Evolutionary conservation across 2,888 invertebrate species (phyloP).

Genomic region (Trichacis sp.): DNA sequence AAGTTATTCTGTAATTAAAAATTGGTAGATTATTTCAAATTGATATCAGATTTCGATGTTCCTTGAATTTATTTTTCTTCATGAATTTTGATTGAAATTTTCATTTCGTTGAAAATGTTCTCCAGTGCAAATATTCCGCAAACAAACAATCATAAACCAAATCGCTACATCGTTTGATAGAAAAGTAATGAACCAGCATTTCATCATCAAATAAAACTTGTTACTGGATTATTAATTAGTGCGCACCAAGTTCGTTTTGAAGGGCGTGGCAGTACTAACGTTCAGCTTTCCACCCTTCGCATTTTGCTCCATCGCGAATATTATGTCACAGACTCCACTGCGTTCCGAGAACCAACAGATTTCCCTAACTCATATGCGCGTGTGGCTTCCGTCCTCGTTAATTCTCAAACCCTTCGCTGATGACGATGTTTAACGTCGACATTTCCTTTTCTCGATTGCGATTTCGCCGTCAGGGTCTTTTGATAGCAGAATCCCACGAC

Average conservation of each 20-base stretch:
- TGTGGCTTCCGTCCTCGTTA: slow-evolving; percentile 38
- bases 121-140: too few species aligned
- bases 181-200: too few species aligned
- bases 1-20: too few species aligned
- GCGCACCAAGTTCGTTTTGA: neutral
- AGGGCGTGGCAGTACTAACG: slow-evolving; percentile 34
- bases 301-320: slow-evolving; percentile 39
- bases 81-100: too few species aligned
- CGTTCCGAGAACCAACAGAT: slow-evolving; percentile 39
- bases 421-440: slow-evolving; percentile 43
- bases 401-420: slow-evolving; percentile 31
- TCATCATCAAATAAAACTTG: too few species aligned
- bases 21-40: too few species aligned
- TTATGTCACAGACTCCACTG: slow-evolving; percentile 40
- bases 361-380: slow-evolving; percentile 39
- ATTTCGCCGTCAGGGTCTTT: slow-evolving; percentile 17
- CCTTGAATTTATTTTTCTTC: too few species aligned
- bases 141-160: too few species aligned
- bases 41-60: too few species aligned
- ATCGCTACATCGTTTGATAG: too few species aligned
- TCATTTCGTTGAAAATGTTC: too few species aligned
- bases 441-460: slow-evolving; percentile 46
- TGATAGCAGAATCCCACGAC: too few species aligned
- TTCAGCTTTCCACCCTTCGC: slow-evolving; percentile 31
- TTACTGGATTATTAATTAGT: neutral